Conservation (phyloP, 92 coral and sea anemone genomes). For the Porites rus region DNA sequence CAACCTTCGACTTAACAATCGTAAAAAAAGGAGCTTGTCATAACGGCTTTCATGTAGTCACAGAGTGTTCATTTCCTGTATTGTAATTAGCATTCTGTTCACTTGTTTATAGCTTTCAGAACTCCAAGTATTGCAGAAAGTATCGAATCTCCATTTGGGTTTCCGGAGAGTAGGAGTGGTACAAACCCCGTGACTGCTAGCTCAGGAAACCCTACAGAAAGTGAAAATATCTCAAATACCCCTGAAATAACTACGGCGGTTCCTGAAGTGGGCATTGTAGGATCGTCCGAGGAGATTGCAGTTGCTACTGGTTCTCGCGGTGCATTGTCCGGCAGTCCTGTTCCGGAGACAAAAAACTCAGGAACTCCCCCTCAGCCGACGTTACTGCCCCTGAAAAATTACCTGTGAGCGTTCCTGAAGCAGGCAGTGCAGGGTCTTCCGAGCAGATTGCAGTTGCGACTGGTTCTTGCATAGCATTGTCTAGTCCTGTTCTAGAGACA, state of each 20-base stretch:
- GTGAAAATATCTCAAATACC: too few species aligned
- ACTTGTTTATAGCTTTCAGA: background rate
- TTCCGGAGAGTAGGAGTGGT: background rate
- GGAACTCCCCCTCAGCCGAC: too few species aligned
- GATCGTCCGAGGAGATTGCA: background rate
- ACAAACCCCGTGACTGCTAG: background rate
- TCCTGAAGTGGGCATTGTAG: background rate
- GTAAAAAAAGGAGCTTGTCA: background rate
- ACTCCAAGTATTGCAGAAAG: background rate
- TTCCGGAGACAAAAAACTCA: too few species aligned
- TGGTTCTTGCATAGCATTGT: background rate
- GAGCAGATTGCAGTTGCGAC: background rate
- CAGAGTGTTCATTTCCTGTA: background rate
- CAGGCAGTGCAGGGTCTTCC: background rate
- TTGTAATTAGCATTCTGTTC: background rate
- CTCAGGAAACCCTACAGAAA: slow-evolving; percentile 2
- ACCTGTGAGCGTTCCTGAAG: background rate
- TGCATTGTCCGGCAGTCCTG: too few species aligned
- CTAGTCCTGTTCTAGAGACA: too few species aligned
- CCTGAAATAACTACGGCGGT: background rate
- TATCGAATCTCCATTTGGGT: background rate
- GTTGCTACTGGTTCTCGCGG: background rate
- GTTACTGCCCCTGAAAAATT: background rate
- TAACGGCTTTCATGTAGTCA: background rate
- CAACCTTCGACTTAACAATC: too few species aligned